Evolutionary conservation across 2,888 invertebrate species (phyloP), one percentile per base, ranked within the genome.

Genomic region (Meteorus cinctellus): DNA sequence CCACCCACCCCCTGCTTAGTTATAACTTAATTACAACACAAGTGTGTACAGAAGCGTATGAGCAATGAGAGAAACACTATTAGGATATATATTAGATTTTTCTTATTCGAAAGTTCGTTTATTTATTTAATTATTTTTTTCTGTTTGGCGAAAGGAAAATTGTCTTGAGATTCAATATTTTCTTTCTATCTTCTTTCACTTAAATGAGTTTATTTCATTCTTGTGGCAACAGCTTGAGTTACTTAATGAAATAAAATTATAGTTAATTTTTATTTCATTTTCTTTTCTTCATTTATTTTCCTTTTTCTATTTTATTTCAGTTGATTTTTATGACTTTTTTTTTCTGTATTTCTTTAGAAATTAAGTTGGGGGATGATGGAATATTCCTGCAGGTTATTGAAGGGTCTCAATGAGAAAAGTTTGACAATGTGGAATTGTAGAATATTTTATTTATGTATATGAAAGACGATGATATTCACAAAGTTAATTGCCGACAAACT

Each of bases 21-120:
- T 88, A 87, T 88, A 89, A 89, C 88, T 89, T 88, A 89, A 89
- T 89, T 89, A 89, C 87, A 86, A 86, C 86, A 87, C 87, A 88
- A 87, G 86, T 86, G 86, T 19, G 19, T 8, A 84, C 81, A 80
- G 80, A 80, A 79, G 80, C 80, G 81, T 77, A 70, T 73, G 75
- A 76, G 67, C 71, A 77, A 78, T 24, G 76, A 72, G 75, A 75
- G 76, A 74, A 78, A 80, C 72, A 60, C 73, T 65, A 62, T n/a
- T 51, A 74, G 69, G 82, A 85, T 84, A 85, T 86, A 86, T 87
- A 88, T 87, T 88, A 87, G 86, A 88, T 88, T 88, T 87, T 83
- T 86, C 86, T 81, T 19, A 85, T 87, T 88, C 85, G 83, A 84
- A 87, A 85, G 85, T 88, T 88, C 84, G 85, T 84, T 72, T 68